phyloP scores from a whole-genome alignment of 2,797 vertebrate genomes.

The Manis javanica region DNA sequence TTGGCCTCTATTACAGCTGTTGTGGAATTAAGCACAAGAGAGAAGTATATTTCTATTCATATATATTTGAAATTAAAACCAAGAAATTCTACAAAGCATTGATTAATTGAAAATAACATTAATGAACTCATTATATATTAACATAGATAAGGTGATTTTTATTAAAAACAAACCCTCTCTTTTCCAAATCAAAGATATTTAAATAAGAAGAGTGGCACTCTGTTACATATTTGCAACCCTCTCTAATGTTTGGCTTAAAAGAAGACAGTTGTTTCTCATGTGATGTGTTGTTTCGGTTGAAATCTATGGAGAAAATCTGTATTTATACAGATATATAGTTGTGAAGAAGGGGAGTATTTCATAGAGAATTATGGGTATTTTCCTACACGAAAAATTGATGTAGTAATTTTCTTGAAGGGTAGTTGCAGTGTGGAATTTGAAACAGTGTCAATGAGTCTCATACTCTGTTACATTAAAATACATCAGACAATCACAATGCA shows the following conservation, averaged over 20 bases:
- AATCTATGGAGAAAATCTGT: background rate
- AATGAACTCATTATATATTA: background rate
- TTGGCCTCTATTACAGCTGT: background rate
- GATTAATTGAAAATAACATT: background rate
- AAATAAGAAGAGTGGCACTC: background rate
- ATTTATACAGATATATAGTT: background rate
- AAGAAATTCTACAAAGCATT: background rate
- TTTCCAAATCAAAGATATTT: constrained; percentile 36
- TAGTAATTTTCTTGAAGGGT: background rate
- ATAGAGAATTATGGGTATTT: background rate
- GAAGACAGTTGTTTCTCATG: background rate
- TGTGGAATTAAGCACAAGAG: background rate
- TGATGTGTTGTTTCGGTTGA: background rate
- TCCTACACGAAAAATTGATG: background rate
- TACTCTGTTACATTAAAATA: background rate
- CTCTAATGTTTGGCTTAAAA: background rate
- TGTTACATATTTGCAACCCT: background rate
- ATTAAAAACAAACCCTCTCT: background rate
- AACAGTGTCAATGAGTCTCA: background rate
- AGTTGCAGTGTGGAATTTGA: background rate
- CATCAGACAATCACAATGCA: background rate
- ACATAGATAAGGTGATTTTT: background rate
- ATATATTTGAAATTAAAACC: background rate
- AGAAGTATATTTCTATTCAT: background rate
- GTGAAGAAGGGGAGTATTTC: background rate